Percentiles rank a stretch among this genome's conserved stretches.
Evolutionary conservation across 1,140 invertebrate genomes (phyloP).

Genomic region (Heliothis virescens): DNA sequence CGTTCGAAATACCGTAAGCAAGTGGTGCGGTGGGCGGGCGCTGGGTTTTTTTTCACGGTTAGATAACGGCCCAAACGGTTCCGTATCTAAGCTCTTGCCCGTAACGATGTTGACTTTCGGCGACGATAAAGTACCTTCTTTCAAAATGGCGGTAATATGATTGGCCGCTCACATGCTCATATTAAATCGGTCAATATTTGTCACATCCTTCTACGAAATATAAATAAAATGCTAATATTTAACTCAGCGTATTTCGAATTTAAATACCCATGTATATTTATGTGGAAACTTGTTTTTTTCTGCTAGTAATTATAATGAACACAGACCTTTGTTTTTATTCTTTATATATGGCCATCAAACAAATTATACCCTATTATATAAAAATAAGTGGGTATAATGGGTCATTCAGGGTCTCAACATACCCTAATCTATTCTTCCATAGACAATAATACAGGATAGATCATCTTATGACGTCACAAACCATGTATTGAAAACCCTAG

Average conservation of each 20-base stretch:
- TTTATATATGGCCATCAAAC: background rate
- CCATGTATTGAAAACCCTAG: conserved; percentile 36
- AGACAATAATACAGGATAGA: conserved; percentile 33
- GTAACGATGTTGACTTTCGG: conserved; percentile 72
- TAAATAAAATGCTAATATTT: conserved; percentile 6
- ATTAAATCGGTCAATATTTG: conserved; percentile 33
- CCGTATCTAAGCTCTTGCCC: conserved; percentile 62
- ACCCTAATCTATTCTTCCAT: conserved; percentile 35
- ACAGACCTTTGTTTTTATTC: background rate
- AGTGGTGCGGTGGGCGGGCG: conserved; percentile 68
- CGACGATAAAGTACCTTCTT: conserved; percentile 61
- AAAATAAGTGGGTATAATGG: conserved; percentile 21
- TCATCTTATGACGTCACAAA: conserved; percentile 26
- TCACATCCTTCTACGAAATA: background rate
- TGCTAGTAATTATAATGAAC: too few species aligned
- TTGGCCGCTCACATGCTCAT: conserved; percentile 4
- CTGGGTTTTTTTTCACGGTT: conserved; percentile 76
- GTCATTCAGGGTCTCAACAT: conserved; percentile 23
- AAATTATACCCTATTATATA: background rate
- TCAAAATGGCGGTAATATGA: conserved; percentile 54
- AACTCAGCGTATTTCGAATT: background rate
- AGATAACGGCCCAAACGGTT: conserved; percentile 76
- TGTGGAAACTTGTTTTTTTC: background rate
- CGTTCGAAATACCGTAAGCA: conserved; percentile 80
- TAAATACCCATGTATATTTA: conserved; percentile 19